phyloP scores from a whole-genome alignment of 2,113 vertebrate genomes.

The Proterorhinus semilunaris region DNA sequence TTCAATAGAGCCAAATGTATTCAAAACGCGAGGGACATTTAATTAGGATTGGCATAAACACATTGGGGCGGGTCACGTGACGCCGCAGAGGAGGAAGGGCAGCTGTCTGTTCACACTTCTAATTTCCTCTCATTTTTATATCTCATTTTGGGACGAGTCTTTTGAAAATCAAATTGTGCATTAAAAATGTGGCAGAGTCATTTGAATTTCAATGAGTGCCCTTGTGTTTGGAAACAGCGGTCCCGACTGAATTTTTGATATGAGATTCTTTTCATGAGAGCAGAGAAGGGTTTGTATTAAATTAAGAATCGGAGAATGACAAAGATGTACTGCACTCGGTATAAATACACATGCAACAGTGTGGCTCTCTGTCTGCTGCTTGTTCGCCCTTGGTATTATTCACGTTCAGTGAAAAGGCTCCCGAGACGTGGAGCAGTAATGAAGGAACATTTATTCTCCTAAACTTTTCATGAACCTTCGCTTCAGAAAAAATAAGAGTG shows the following conservation, averaged over 20 bases:
- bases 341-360: neutral
- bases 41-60: slow-evolving; percentile 8
- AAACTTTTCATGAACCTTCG: slow-evolving; percentile 41
- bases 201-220: slow-evolving; percentile 56
- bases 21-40: slow-evolving; percentile 2
- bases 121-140: slow-evolving; percentile 39
- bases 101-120: slow-evolving; percentile 28
- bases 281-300: slow-evolving; percentile 25
- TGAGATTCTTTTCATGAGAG: slow-evolving; percentile 37
- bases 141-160: slow-evolving; percentile 42
- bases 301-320: slow-evolving; percentile 23
- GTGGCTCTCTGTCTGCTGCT: slow-evolving; percentile 8
- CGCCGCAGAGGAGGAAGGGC: neutral
- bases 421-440: slow-evolving; percentile 20
- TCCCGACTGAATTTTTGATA: slow-evolving; percentile 31
- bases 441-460: slow-evolving; percentile 26
- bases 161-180: slow-evolving; percentile 50
- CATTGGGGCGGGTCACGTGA: neutral
- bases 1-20: neutral
- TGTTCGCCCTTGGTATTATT: slow-evolving; percentile 53
- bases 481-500: slow-evolving; percentile 35
- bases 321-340: slow-evolving; percentile 16
- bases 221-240: slow-evolving; percentile 20
- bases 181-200: slow-evolving; percentile 50
- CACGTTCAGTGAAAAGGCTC: slow-evolving; percentile 30